These are phyloP conservation scores for Ernsta delagoae DNA, from an alignment of 2,888 invertebrate species.

Conservation along the genomic window DNA sequence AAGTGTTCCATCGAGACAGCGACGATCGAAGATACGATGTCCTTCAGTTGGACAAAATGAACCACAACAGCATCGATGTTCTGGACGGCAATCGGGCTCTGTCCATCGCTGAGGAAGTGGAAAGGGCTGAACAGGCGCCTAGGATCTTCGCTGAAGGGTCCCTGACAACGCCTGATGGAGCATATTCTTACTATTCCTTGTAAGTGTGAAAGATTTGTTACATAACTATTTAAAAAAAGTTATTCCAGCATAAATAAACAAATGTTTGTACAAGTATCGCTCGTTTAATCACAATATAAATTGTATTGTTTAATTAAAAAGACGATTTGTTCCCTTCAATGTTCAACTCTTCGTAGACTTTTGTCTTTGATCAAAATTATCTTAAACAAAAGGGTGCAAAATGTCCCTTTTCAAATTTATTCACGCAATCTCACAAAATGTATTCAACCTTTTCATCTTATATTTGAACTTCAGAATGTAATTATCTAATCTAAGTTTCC, in stretches of 20 bases:
- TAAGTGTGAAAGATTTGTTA: neutral
- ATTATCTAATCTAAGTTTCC: slow-evolving; percentile 34
- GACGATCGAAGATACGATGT: slow-evolving; percentile 92
- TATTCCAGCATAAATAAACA: too few species aligned
- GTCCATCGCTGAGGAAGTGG: slow-evolving; percentile 92
- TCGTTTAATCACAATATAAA: too few species aligned
- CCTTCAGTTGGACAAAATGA: slow-evolving; percentile 85
- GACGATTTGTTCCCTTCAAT: neutral
- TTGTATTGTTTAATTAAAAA: too few species aligned
- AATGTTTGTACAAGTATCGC: too few species aligned
- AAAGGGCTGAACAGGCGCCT: slow-evolving; percentile 87
- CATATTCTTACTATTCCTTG: slow-evolving; percentile 78
- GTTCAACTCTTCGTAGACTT: neutral
- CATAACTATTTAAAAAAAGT: too few species aligned
- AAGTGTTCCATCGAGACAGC: slow-evolving; percentile 93
- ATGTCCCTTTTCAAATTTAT: slow-evolving; percentile 11
- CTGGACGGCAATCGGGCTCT: slow-evolving; percentile 87
- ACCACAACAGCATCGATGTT: slow-evolving; percentile 84
- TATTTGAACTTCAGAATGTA: slow-evolving; percentile 29
- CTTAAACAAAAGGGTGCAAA: slow-evolving; percentile 1
- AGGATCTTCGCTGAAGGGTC: slow-evolving; percentile 81
- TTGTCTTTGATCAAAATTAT: slow-evolving; percentile 5
- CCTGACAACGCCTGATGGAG: slow-evolving; percentile 72
- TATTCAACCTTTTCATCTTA: slow-evolving; percentile 14
- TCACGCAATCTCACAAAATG: slow-evolving; percentile 4